phyloP scores from a whole-genome alignment of 2,797 vertebrate species.

The Sylvilagus floridanus region DNA sequence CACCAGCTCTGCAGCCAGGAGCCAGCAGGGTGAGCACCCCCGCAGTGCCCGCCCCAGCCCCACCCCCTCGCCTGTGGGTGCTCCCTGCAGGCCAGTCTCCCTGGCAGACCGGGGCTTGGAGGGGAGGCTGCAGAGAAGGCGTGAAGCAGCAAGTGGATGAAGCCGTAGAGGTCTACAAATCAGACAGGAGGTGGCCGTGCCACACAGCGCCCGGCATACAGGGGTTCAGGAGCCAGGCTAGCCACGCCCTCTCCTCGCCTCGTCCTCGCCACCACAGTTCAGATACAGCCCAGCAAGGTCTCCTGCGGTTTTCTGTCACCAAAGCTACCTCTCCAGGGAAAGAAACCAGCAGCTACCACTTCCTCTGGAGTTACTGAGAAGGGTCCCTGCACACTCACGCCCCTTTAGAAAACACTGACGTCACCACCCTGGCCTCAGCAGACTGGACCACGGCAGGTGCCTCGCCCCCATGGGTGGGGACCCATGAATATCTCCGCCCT shows the following conservation, averaged over 20 bases:
- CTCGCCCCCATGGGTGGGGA: no score
- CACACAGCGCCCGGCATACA: no score
- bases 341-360: background rate
- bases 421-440: background rate
- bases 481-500: no score
- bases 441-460: background rate
- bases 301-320: no score
- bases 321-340: background rate
- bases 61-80: accelerated
- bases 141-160: background rate
- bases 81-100: background rate
- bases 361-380: no score
- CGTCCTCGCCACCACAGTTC: no score
- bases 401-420: no score
- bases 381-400: accelerated
- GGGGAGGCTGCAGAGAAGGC: background rate
- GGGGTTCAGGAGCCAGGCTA: no score
- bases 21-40: accelerated
- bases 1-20: background rate
- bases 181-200: background rate
- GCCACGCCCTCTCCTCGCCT: background rate
- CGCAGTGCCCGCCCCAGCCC: accelerated
- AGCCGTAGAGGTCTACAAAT: background rate
- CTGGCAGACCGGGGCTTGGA: background rate
- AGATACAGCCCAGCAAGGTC: no score